Evolutionary conservation across 2,113 vertebrate genomes (phyloP), one percentile per base, ranked within the genome.

Genomic region (Xerus inauris): DNA sequence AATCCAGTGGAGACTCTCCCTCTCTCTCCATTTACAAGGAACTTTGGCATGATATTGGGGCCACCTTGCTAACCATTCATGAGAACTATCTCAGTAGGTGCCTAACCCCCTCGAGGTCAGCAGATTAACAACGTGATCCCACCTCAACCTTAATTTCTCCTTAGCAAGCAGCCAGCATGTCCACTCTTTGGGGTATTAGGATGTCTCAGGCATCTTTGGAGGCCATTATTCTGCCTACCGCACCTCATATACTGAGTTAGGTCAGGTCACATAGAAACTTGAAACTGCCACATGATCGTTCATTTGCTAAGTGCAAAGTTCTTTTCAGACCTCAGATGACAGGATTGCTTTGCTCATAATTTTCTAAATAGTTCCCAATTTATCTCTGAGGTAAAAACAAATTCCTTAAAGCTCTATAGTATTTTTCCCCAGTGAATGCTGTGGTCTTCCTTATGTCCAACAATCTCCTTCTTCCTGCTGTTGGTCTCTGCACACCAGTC

Each of bases 41-140:
- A 0, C 0, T 2, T 54, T 45, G 6, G 19, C 47, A 51, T 54
- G 49, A 59, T 3, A 4, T 0, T 19, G 32, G 51, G 4, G 1
- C 38, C 57, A 51, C 10, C 10, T 16, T 24, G 17, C 3, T 97
- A 51, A 69, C 45, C 57, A 8, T 24, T 19, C 20, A 24, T 57
- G 20, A 57, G 54, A 20, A 7, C 54, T 24, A 22, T 24, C 54
- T 57, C 54, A 57, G 20, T 8, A 57, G 22, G 20, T 57, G 54
- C 54, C 22, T 62, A n/a, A 49, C 35, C 10, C 32, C 11, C 72
- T 88, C 28, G 45, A 30, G 24, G 26, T 77, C 57, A 96, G 22
- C 8, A 67, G 20, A 75, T 17, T 32, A 49, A n/a, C 51, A 40
- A 45, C 12, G 30, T 64, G 19, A 88, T 77, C 75, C n/a, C 24